These are phyloP conservation scores for Psettodes erumei DNA, from an alignment of 2,113 vertebrate species.

Conservation along the genomic window DNA sequence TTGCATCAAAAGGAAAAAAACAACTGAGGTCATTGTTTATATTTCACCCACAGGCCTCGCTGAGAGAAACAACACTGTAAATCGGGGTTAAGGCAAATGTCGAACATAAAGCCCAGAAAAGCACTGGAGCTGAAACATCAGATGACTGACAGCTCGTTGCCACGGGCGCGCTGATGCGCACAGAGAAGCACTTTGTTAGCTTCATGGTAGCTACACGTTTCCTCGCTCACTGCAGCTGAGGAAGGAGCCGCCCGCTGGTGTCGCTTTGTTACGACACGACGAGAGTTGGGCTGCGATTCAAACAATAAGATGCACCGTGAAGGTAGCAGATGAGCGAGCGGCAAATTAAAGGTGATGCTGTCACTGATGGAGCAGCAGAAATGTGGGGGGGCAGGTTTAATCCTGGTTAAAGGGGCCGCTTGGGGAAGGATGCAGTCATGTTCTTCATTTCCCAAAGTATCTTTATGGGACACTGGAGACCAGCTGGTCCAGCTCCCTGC, in stretches of 20 bases:
- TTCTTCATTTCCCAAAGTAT: background rate
- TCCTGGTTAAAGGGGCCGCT: slow-evolving; percentile 23
- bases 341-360: slow-evolving; percentile 52
- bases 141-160: slow-evolving; percentile 23
- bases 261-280: slow-evolving; percentile 17
- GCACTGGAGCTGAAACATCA: slow-evolving; percentile 52
- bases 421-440: background rate
- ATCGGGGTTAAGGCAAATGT: slow-evolving; percentile 56
- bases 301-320: slow-evolving; percentile 51
- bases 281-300: slow-evolving; percentile 40
- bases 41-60: slow-evolving; percentile 22
- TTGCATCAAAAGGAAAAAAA: slow-evolving; percentile 2
- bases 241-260: slow-evolving; percentile 42
- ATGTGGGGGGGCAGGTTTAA: slow-evolving; percentile 37
- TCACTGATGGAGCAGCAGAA: slow-evolving; percentile 65
- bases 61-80: slow-evolving; percentile 12
- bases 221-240: background rate
- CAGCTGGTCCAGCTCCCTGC: too few species aligned
- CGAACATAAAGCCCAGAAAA: slow-evolving; percentile 45
- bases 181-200: slow-evolving; percentile 4
- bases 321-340: slow-evolving; percentile 39
- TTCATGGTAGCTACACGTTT: slow-evolving; percentile 12
- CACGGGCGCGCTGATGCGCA: slow-evolving; percentile 9
- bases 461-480: background rate
- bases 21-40: slow-evolving; percentile 24